A percentile compares a stretch with the other conserved stretches of the same genome.
These are phyloP conservation scores for Elachura formosa DNA, from an alignment of 2,113 vertebrate species.

Conservation along the genomic window DNA sequence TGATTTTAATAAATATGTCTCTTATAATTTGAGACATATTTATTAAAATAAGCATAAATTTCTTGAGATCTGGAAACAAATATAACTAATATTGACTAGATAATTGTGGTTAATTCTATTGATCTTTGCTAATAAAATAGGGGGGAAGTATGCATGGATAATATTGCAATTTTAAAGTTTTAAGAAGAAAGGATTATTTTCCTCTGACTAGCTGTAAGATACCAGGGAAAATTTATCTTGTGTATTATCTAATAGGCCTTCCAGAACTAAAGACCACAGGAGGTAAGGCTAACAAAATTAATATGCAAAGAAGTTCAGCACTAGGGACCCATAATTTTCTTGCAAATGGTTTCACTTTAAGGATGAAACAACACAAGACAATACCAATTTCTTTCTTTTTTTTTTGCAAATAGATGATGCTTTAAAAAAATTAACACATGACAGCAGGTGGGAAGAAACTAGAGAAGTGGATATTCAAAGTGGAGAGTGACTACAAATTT, in stretches of 20 bases:
- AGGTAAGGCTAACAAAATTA: conserved; percentile 99
- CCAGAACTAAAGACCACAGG: conserved; percentile 87
- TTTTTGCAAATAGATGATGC: conserved; percentile 80
- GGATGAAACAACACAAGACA: conserved; percentile 90
- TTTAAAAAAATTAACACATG: conserved; percentile 89
- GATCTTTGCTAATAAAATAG: conserved; percentile 61
- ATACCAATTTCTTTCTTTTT: conserved; percentile 81
- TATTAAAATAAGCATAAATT: conserved; percentile 30
- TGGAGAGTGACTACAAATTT: conserved; percentile 75
- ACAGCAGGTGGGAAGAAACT: conserved; percentile 89
- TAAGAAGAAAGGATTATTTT: conserved; percentile 62
- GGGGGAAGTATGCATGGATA: conserved; percentile 2
- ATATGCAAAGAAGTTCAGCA: conserved; percentile 96
- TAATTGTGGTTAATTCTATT: conserved; percentile 59
- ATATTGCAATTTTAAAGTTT: conserved; percentile 66
- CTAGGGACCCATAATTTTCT: conserved; percentile 95
- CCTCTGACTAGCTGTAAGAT: conserved; percentile 64
- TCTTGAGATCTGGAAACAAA: conserved; percentile 24
- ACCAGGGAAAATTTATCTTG: conserved; percentile 77
- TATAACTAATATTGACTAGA: conserved; percentile 52
- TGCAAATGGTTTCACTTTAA: conserved; percentile 92
- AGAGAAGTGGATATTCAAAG: conserved; percentile 85
- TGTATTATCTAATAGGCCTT: conserved; percentile 87
- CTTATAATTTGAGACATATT: background rate
- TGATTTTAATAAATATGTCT: too few species aligned